Evolutionary conservation across 2,797 vertebrate genomes (phyloP), one percentile per base, ranked within the genome.

Genomic region (Microhierax caerulescens): DNA sequence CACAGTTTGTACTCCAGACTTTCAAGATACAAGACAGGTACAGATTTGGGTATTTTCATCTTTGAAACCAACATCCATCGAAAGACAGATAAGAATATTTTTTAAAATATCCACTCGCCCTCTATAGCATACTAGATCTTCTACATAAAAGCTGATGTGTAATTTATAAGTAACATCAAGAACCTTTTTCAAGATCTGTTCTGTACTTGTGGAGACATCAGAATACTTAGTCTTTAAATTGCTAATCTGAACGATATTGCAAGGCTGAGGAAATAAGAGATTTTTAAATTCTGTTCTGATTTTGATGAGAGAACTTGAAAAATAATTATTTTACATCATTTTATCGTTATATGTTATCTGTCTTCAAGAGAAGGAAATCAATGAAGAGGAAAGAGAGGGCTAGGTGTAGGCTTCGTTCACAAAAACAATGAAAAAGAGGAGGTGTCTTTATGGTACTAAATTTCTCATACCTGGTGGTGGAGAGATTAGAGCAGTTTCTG

Each of bases 401-500:
- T 86, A 51, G 25, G 14, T 73, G 14, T 74, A 73, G n/a, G 24
- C 59, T 79, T 88, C 9, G 51, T 86, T 93, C 86, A 65, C 36
- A 85, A 91, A 70, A 76, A 23, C 63, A 73, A 14, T 59, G 34
- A 39, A 76, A 83, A 77, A 54, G 77, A 69, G 5, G 45, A 67
- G 20, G 15, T 88, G 22, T 56, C n/a, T 73, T 88, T 76, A 48
- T 45, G 54, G 34, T 61, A 39, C 43, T 92, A 3, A 51, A 41
- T 85, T 91, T 79, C 75, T 92, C 19, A 13, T 93, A 48, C 47
- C 74, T 89, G 70, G 27, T 51, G 23, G 63, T 48, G 11, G 61
- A 86, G 37, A 93, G 76, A 88, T 94, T 79, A 82, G 69, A 79
- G 54, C 30, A 37, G 47, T 84, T 93, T 95, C 86, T 93, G 67